phyloP scores from a whole-genome alignment of 2,113 vertebrate species.

The Passerina amoena region DNA sequence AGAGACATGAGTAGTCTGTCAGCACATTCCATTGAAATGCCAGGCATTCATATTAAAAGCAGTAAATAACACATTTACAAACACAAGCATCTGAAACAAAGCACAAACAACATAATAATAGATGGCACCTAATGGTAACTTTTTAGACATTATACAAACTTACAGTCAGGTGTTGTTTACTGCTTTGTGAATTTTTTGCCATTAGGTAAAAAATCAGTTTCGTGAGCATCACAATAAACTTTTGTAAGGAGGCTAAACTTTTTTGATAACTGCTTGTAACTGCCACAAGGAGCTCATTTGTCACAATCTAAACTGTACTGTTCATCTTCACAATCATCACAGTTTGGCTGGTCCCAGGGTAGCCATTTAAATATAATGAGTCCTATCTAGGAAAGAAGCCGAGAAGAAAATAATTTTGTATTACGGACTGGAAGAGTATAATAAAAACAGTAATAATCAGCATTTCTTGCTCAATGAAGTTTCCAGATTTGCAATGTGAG shows the following conservation, averaged over 20 bases:
- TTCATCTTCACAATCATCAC: not conserved
- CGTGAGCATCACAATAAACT: not conserved
- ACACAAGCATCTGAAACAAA: slow-evolving; percentile 10
- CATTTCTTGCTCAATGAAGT: not conserved
- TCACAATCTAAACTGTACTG: not conserved
- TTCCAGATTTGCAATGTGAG: not conserved
- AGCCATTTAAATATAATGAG: not conserved
- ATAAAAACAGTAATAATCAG: not conserved
- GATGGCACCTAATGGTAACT: not conserved
- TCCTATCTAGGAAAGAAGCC: not conserved
- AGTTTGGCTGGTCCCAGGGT: not conserved
- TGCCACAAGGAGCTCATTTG: not conserved
- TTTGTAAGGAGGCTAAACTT: not conserved
- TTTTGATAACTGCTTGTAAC: not conserved
- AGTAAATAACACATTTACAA: slow-evolving; percentile 42
- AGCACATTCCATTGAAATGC: not conserved
- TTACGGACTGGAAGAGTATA: not conserved
- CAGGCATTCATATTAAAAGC: slow-evolving; percentile 36
- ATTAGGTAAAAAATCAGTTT: not conserved
- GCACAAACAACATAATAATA: not conserved
- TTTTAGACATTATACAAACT: not conserved
- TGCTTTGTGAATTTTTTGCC: slow-evolving; percentile 18
- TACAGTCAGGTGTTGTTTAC: not conserved
- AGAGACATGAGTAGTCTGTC: not conserved
- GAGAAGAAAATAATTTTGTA: not conserved